phyloP scores from a whole-genome alignment of 1,140 invertebrate genomes.

The Penaeus japonicus region DNA sequence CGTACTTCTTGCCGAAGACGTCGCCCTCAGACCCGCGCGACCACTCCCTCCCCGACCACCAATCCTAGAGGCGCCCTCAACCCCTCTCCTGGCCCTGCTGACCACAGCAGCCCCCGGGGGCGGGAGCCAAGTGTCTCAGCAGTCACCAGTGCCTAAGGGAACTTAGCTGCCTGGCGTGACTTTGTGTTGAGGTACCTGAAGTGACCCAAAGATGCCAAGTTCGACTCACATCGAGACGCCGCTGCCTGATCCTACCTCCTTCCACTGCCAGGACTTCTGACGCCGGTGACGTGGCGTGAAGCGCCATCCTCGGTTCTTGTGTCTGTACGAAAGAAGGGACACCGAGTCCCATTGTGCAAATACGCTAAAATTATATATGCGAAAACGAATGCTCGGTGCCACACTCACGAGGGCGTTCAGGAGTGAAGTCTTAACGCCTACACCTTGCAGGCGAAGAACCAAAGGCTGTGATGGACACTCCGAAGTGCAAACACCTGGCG shows the following conservation, averaged over 20 bases:
- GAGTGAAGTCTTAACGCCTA: no score
- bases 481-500: no score
- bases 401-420: no score
- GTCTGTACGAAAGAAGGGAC: no score
- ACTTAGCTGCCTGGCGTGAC: constrained; percentile 19
- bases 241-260: background rate
- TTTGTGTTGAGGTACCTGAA: background rate
- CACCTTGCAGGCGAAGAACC: no score
- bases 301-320: no score
- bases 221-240: background rate
- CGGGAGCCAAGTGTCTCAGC: background rate
- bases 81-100: background rate
- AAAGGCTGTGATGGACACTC: no score
- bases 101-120: background rate
- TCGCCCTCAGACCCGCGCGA: constrained; percentile 53
- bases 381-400: no score
- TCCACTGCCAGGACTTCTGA: background rate
- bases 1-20: constrained; percentile 58
- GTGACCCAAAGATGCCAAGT: background rate
- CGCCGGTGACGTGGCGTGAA: no score
- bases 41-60: constrained; percentile 50
- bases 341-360: no score
- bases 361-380: no score
- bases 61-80: constrained; percentile 42
- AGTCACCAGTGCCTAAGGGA: constrained; percentile 29